phyloP scores from a whole-genome alignment of 2,797 vertebrate species.

The Pantherophis vulpinus region DNA sequence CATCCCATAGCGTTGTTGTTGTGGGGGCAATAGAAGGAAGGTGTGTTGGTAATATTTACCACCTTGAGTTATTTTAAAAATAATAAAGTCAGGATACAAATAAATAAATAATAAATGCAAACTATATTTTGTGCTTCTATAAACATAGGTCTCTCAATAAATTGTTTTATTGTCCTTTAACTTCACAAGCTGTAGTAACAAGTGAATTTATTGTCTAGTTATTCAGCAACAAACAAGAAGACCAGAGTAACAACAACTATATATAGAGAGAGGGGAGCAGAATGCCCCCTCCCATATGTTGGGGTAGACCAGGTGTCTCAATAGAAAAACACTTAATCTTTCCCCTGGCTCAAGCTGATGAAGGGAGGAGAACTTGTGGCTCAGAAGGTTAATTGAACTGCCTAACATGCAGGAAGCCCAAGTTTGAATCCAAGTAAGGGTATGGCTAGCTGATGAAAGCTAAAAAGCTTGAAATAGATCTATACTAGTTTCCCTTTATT shows the following conservation, averaged over 20 bases:
- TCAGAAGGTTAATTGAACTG: too few relatives aligned
- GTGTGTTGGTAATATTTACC: background rate
- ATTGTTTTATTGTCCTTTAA: slow-evolving; percentile 1
- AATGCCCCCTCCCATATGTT: too few relatives aligned
- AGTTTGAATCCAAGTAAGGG: too few relatives aligned
- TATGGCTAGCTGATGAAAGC: too few relatives aligned
- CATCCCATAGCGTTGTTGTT: background rate
- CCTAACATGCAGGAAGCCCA: too few relatives aligned
- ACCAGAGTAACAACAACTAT: background rate
- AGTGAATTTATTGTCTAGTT: slow-evolving; percentile 1
- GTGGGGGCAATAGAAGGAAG: background rate
- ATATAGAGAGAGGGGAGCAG: too few relatives aligned
- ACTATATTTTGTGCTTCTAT: slow-evolving; percentile 2
- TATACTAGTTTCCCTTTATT: too few relatives aligned
- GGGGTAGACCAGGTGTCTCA: too few relatives aligned
- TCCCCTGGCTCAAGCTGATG: too few relatives aligned
- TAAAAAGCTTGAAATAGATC: too few relatives aligned
- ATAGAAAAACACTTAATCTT: too few relatives aligned
- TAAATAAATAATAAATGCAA: background rate
- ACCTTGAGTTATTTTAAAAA: background rate
- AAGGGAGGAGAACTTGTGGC: too few relatives aligned
- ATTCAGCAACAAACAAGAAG: background rate
- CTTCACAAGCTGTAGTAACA: background rate
- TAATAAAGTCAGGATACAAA: background rate
- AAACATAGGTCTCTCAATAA: background rate